Base-by-base conservation (phyloP, 37 sponge, comb jelly and placozoan genomes). In the Theonella swinhoei region DNA sequence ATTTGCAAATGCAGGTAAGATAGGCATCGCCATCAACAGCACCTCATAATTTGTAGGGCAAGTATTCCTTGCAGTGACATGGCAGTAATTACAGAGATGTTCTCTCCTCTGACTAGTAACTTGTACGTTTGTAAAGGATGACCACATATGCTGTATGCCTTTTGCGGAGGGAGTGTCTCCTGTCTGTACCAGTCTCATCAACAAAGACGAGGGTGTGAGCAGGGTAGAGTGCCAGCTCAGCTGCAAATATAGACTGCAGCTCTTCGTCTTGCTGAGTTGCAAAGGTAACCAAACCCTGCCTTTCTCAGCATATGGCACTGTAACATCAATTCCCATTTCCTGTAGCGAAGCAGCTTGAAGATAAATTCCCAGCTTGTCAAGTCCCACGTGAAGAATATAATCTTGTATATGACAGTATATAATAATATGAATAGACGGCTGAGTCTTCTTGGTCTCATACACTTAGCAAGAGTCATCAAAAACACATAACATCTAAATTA, bases 111-210 rank as follows among this genome's bases (percentile, higher is more conserved):
- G 11, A 72, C 75, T 19, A 79, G 25, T 20, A 85, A 30, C 25
- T 28, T 68, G 19, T 69, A 62, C 54, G 24, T 24, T 33, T 8
- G 26, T 3, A 58, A 3, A 63, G 74, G 73, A 39, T 72, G 70
- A 38, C 74, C 65, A 17, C 80, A 32, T 14, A 78, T 25, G 43
- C 87, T 80, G 75, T 86, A 86, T 4, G 79, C 86, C 25, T n/a
- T n/a, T n/a, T n/a, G n/a, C n/a, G n/a, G n/a, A n/a, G n/a, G n/a
- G n/a, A n/a, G n/a, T n/a, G 29, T 38, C 86, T 25, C 5, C 64
- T 40, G 37, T 85, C 85, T 28, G 85, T 30, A 3, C 83, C 83
- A 43, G 77, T 84, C 37, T 84, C 77, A 65, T 84, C 85, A 17
- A 84, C 31, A 35, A 84, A 84, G 26, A 84, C 70, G 14, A 84